Conservation (phyloP, 2,113 vertebrate genomes). For the Syngnathus typhle region DNA sequence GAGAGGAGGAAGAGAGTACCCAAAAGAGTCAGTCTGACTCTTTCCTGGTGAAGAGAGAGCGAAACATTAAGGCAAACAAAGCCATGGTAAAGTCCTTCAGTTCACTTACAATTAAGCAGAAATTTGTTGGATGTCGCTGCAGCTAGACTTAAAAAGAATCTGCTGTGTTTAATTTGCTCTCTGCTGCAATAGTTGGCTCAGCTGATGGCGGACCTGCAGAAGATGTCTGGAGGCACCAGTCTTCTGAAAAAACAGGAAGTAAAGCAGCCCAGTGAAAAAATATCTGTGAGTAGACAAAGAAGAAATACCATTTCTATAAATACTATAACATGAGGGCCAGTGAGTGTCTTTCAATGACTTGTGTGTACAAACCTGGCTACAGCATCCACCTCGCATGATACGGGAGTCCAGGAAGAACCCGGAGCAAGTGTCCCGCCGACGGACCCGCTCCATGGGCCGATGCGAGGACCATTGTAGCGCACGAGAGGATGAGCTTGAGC, state of each 20-base stretch:
- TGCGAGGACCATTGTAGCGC: not conserved
- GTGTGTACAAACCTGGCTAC: not conserved
- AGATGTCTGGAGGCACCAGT: conserved; percentile 56
- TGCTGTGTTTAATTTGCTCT: not conserved
- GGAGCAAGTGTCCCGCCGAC: conserved; percentile 52
- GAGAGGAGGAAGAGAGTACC: conserved; percentile 1
- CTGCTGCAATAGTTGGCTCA: conserved; percentile 61
- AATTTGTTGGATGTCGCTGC: not conserved
- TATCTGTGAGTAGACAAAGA: conserved; percentile 39
- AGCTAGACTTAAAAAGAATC: not conserved
- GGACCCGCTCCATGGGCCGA: conserved; percentile 66
- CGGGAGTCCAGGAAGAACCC: conserved; percentile 54
- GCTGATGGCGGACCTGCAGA: conserved; percentile 73
- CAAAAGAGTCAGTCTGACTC: not conserved
- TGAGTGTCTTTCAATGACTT: not conserved
- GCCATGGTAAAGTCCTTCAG: conserved; percentile 59
- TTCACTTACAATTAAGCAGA: not conserved
- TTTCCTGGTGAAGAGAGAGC: conserved; percentile 63
- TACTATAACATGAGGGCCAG: not conserved
- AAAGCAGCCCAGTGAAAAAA: conserved; percentile 36
- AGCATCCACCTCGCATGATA: conserved; percentile 39
- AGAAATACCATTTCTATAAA: too few relatives aligned
- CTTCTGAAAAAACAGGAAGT: conserved; percentile 40
- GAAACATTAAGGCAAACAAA: conserved; percentile 73
- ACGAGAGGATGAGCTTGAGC: conserved; percentile 50